Base-by-base conservation (phyloP, 2,888 invertebrate species). In the Chymomyza fuscimana region DNA sequence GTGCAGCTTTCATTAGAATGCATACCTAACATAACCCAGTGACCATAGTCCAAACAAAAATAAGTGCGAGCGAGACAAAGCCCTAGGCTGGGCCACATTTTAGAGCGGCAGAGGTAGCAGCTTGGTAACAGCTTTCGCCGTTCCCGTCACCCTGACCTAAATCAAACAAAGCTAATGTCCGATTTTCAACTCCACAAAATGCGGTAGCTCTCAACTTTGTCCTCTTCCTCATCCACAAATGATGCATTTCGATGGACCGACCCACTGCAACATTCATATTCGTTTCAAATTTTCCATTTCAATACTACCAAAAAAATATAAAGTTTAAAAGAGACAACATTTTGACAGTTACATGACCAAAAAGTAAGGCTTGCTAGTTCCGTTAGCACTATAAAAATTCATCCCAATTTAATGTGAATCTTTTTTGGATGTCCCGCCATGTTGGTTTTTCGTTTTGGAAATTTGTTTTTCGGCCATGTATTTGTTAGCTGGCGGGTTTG, bases 141-240 rank as follows among this genome's bases (percentile, higher is more conserved):
- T 40, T 54, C 52, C 63, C 68, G 75, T 77, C 71, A 77, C 73
- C 70, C 73, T 83, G 82, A 83, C 82, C 82, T 77, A 81, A 83
- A 83, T 83, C 82, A 86, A 82, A 82, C 82, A 82, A 80, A 82
- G 86, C 86, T 86, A 83, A 83, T 86, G 86, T 84, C 76, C 83
- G 82, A 86, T 86, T 86, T 77, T 77, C 75, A 82, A 75, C 79
- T 73, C 86, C 84, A 83, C 82, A 86, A 80, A 85, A 54, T 54
- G 54, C 7, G 54, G 5, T 40, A 25, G 50, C 59, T 65, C 46
- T 15, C 52, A 51, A 65, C 52, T 56, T 4, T 64, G 51, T 56
- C 71, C 58, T 22, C 19, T 54, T 40, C 51, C 58, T 9, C 15
- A n/a, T n/a, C 65, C 40, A 46, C 32, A 32, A 32, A 32, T 32